Evolutionary conservation across 2,113 vertebrate species (phyloP).

Genomic region (Phalacrocorax aristotelis): DNA sequence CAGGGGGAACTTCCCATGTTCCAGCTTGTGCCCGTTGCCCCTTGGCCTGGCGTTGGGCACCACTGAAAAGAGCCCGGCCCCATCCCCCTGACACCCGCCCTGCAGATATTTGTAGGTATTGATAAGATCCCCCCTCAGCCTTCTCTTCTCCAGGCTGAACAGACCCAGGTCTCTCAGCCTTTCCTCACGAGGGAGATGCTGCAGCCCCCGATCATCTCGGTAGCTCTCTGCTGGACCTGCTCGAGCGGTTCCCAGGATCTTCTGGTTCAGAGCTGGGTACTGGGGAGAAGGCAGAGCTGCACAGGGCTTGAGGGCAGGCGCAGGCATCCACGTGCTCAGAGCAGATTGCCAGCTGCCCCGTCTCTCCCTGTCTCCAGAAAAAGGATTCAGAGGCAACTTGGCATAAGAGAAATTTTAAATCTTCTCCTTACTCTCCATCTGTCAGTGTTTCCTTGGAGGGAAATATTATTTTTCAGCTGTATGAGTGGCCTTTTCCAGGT

Average conservation of each 20-base stretch:
- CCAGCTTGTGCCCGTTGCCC: too few species aligned
- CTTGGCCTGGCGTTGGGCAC: too few species aligned
- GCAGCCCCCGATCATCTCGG: too few species aligned
- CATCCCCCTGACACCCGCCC: too few species aligned
- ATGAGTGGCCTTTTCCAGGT: not conserved
- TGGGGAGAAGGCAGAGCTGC: not conserved
- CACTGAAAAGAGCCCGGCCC: too few species aligned
- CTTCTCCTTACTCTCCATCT: not conserved
- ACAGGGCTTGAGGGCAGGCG: not conserved
- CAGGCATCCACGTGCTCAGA: accelerated
- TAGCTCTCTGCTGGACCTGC: too few species aligned
- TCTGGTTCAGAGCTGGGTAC: not conserved
- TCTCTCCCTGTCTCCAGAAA: not conserved
- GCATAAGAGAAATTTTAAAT: not conserved
- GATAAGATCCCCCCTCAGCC: too few species aligned
- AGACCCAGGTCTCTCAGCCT: too few species aligned
- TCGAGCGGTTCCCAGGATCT: not conserved
- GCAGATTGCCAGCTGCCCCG: not conserved
- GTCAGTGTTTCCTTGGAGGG: not conserved
- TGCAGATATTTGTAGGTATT: too few species aligned
- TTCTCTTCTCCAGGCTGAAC: too few species aligned
- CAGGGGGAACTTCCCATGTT: too few species aligned
- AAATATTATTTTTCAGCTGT: not conserved
- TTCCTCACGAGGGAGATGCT: too few species aligned
- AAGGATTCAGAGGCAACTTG: not conserved